phyloP scores from a whole-genome alignment of 1,140 invertebrate species.

The Drosophila chauvacae region DNA sequence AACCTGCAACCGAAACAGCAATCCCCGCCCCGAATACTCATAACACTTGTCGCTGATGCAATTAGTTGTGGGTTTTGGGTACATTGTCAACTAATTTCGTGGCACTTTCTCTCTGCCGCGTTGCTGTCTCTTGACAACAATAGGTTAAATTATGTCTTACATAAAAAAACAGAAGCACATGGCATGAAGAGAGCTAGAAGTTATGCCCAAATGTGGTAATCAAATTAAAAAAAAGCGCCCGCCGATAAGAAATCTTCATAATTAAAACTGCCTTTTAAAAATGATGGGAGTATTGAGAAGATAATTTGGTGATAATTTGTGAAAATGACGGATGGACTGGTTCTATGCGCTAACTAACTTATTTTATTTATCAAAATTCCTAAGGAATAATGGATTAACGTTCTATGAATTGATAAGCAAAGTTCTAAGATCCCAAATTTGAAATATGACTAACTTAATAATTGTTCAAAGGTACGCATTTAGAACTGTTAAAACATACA shows the following conservation, averaged over 20 bases:
- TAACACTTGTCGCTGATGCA: slow-evolving; percentile 51
- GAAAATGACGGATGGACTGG: background rate
- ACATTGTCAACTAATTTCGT: slow-evolving; percentile 48
- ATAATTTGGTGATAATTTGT: slow-evolving; percentile 17
- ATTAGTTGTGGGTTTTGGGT: slow-evolving; percentile 41
- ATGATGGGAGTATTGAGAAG: background rate
- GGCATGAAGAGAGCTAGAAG: slow-evolving; percentile 26
- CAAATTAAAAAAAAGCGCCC: slow-evolving; percentile 21
- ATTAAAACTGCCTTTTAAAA: background rate
- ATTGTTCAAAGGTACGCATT: background rate
- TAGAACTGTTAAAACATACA: background rate
- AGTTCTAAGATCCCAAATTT: background rate
- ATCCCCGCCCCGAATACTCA: slow-evolving; percentile 17
- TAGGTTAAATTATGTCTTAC: slow-evolving; percentile 30
- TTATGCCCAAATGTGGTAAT: slow-evolving; percentile 40
- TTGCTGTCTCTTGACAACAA: background rate
- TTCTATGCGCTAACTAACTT: background rate
- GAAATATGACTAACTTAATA: background rate
- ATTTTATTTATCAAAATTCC: background rate
- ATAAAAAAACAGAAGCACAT: slow-evolving; percentile 33
- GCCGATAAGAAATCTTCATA: background rate
- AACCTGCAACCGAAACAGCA: slow-evolving; percentile 26
- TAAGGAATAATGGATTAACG: background rate
- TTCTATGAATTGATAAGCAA: background rate
- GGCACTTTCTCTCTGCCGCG: slow-evolving; percentile 40